These are phyloP conservation scores for Leptopilina syphax DNA, from an alignment of 2,888 invertebrate species.

Conservation along the genomic window DNA sequence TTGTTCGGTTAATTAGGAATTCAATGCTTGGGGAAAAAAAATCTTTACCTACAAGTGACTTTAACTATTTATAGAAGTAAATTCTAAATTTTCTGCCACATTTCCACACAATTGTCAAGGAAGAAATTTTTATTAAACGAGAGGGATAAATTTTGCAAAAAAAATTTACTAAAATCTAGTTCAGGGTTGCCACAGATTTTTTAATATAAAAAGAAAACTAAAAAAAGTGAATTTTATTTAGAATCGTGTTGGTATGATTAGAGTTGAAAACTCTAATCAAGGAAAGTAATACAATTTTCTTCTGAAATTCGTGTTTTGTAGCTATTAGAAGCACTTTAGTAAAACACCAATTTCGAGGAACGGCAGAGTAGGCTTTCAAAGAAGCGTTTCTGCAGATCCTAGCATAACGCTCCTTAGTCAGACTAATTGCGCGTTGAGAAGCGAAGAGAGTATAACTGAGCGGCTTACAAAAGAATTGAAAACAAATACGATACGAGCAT, in stretches of 20 bases:
- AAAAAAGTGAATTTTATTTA: too few species aligned
- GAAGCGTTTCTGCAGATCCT: constrained; percentile 1
- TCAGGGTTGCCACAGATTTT: not conserved
- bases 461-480: constrained; percentile 4
- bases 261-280: not conserved
- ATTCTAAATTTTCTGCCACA: too few species aligned
- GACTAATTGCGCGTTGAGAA: constrained; percentile 5
- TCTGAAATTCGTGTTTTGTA: constrained; percentile 6
- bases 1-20: not conserved
- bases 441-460: not conserved
- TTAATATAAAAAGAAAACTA: not conserved
- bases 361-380: constrained; percentile 7
- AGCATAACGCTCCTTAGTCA: constrained; percentile 12
- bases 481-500: constrained; percentile 10
- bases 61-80: too few species aligned
- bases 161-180: too few species aligned
- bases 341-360: constrained; percentile 1
- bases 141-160: too few species aligned
- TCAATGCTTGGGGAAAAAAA: not conserved
- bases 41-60: too few species aligned
- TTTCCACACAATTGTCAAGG: too few species aligned
- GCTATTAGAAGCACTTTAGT: not conserved
- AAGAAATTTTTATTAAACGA: too few species aligned
- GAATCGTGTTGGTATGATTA: too few species aligned
- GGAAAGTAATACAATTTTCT: constrained; percentile 1